Evolutionary conservation across 2,888 invertebrate species (phyloP).

Genomic region (Mantis religiosa): DNA sequence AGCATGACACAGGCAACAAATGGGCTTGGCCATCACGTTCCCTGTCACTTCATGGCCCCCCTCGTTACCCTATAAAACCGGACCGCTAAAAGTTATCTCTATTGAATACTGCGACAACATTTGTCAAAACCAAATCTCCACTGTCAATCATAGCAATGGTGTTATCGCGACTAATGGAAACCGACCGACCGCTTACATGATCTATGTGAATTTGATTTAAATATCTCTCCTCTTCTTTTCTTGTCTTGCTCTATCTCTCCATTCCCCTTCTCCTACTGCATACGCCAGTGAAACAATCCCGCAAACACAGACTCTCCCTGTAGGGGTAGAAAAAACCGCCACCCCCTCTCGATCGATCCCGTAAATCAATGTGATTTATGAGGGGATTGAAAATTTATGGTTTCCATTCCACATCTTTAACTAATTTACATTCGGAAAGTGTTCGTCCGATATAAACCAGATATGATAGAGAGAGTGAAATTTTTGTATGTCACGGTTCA

Average conservation of each 20-base stretch:
- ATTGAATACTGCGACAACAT: constrained; percentile 23
- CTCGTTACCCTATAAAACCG: not conserved
- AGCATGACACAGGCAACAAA: not conserved
- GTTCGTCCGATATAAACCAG: not conserved
- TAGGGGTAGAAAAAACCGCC: not conserved
- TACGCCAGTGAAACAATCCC: not conserved
- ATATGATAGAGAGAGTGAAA: not conserved
- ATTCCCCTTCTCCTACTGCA: not conserved
- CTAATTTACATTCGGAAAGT: not conserved
- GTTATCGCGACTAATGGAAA: not conserved
- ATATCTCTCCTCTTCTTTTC: constrained; percentile 17
- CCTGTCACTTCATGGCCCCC: not conserved
- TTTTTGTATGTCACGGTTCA: not conserved
- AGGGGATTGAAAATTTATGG: constrained; percentile 4
- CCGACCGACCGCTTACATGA: constrained; percentile 4
- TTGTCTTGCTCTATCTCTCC: not conserved
- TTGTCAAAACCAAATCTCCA: constrained; percentile 19
- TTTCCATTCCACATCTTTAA: not conserved
- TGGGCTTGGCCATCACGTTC: not conserved
- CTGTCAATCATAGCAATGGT: constrained; percentile 23
- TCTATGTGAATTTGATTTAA: constrained; percentile 24
- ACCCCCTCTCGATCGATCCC: not conserved
- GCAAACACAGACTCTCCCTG: not conserved
- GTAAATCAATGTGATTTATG: constrained; percentile 2
- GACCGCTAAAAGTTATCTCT: constrained; percentile 15